Percentiles rank a stretch among this genome's conserved stretches.
Conservation (phyloP, 1,140 invertebrate genomes). For the Chironomus tepperi region DNA sequence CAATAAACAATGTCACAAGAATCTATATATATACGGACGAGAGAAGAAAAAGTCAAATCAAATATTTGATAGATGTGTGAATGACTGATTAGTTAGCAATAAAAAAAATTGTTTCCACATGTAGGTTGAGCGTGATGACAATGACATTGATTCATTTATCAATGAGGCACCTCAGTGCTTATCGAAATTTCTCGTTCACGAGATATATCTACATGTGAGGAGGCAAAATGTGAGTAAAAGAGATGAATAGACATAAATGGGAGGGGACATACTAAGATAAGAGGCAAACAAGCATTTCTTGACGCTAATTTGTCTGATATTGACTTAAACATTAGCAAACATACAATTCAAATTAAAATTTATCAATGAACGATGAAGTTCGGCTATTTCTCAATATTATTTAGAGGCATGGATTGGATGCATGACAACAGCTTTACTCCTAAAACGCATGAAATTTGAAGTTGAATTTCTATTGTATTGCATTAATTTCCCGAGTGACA, state of each 20-base stretch:
- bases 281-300: neutral
- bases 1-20: neutral
- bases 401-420: no score
- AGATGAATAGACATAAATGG: no score
- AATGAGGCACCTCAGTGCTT: neutral
- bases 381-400: neutral
- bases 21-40: neutral
- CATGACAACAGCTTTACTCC: no score
- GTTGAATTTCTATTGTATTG: no score
- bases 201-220: no score
- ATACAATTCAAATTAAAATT: neutral
- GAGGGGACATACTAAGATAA: neutral
- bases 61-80: neutral
- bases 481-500: no score
- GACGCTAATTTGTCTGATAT: neutral
- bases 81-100: neutral
- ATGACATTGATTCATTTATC: slow-evolving; percentile 11
- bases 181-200: no score
- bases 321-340: slow-evolving; percentile 5
- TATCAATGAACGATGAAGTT: neutral
- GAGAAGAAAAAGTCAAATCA: neutral
- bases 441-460: no score
- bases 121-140: neutral
- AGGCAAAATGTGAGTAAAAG: no score
- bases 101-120: neutral